Percentiles rank a stretch among this genome's conserved stretches.
Conservation (phyloP, 2,797 vertebrate genomes). For the Linurgus olivaceus region DNA sequence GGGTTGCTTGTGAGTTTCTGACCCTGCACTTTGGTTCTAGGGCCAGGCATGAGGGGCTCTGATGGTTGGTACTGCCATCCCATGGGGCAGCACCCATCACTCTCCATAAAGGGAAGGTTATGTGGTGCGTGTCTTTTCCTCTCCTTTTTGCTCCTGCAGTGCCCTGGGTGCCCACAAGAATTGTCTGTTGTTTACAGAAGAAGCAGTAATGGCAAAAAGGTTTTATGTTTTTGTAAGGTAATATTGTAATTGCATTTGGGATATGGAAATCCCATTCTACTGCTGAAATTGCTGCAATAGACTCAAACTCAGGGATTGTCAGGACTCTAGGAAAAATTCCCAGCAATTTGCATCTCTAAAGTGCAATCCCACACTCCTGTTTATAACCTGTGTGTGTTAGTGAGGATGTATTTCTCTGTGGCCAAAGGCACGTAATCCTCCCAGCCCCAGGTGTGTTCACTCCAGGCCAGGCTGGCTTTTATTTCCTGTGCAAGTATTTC, state of each 20-base stretch:
- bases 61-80: neutral
- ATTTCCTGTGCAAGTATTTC: neutral
- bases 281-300: neutral
- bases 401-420: neutral
- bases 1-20: neutral
- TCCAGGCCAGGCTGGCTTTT: neutral
- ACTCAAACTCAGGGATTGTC: neutral
- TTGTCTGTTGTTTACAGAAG: neutral
- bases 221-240: neutral
- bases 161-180: neutral
- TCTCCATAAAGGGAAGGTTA: neutral
- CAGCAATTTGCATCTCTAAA: neutral
- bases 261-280: neutral
- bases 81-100: neutral
- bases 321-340: neutral
- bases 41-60: neutral
- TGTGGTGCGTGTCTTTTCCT: neutral
- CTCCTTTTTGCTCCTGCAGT: neutral
- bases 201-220: neutral
- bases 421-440: neutral
- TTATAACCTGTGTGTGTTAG: neutral
- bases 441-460: too few species aligned
- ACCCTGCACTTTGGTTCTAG: neutral
- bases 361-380: neutral
- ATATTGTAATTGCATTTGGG: neutral